A percentile compares a stretch with the other conserved stretches of the same genome.
phyloP scores from a whole-genome alignment of 2,888 invertebrate genomes.

The Drosophila stalkeri region DNA sequence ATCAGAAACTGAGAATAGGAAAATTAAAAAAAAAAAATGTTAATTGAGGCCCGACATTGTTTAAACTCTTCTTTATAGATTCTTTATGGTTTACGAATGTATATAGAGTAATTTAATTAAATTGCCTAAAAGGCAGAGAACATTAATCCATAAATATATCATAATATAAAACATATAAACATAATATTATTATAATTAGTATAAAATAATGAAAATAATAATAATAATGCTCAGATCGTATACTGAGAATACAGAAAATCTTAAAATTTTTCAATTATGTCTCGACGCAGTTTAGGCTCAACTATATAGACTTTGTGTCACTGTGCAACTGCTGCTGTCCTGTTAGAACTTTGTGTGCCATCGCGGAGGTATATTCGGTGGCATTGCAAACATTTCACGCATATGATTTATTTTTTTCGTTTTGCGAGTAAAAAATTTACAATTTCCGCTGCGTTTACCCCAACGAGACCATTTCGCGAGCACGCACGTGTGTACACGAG shows the following conservation, averaged over 20 bases:
- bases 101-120: not conserved
- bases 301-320: constrained; percentile 15
- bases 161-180: too few relatives aligned
- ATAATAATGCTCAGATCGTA: not conserved
- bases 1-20: too few relatives aligned
- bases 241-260: not conserved
- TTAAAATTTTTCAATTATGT: not conserved
- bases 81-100: too few relatives aligned
- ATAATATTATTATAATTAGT: too few relatives aligned
- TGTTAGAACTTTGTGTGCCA: constrained; percentile 19
- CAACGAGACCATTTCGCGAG: constrained; percentile 55
- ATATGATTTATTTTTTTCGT: constrained; percentile 66
- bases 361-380: constrained; percentile 15
- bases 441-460: constrained; percentile 67
- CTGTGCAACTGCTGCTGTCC: constrained; percentile 53
- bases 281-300: not conserved
- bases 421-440: constrained; percentile 64
- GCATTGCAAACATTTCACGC: constrained; percentile 64
- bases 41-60: too few relatives aligned
- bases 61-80: too few relatives aligned
- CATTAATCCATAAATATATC: not conserved
- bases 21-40: too few relatives aligned
- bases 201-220: too few relatives aligned
- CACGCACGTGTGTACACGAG: constrained; percentile 27
- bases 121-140: not conserved